Conservation (phyloP, 37 sponge, comb jelly and placozoan genomes). For the Halichondria panicea region DNA sequence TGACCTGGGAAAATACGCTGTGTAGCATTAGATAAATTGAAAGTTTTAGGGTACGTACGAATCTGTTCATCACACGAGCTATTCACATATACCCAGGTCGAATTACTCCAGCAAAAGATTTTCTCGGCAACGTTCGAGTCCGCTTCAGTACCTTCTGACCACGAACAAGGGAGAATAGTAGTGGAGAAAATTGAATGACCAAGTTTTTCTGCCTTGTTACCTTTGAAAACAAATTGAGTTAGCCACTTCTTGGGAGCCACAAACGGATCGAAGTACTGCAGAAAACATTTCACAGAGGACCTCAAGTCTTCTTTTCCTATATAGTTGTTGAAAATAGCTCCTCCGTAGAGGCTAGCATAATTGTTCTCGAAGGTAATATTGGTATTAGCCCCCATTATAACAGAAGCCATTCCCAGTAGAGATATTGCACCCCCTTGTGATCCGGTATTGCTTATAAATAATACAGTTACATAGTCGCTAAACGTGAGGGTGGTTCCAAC, state of each 20-base stretch:
- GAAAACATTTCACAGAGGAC: not conserved
- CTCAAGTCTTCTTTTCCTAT: not conserved
- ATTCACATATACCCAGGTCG: no score
- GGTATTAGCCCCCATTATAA: not conserved
- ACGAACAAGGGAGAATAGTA: not conserved
- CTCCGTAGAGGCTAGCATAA: not conserved
- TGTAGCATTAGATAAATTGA: not conserved
- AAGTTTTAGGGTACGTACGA: no score
- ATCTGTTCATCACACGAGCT: no score
- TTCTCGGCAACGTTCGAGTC: no score
- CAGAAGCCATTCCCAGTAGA: not conserved
- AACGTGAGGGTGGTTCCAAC: not conserved
- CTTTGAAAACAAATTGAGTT: not conserved
- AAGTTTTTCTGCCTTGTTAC: not conserved
- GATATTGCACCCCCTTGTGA: constrained; percentile 3
- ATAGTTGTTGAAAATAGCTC: not conserved
- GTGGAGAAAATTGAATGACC: constrained; percentile 5
- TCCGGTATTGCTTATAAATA: not conserved
- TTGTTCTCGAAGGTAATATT: not conserved
- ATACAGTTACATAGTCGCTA: not conserved
- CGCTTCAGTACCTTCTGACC: no score
- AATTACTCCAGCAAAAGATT: not conserved
- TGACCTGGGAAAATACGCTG: not conserved
- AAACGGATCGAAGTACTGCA: not conserved
- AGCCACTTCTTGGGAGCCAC: not conserved